phyloP scores from a whole-genome alignment of 2,113 vertebrate species.

The Osmerus mordax region DNA sequence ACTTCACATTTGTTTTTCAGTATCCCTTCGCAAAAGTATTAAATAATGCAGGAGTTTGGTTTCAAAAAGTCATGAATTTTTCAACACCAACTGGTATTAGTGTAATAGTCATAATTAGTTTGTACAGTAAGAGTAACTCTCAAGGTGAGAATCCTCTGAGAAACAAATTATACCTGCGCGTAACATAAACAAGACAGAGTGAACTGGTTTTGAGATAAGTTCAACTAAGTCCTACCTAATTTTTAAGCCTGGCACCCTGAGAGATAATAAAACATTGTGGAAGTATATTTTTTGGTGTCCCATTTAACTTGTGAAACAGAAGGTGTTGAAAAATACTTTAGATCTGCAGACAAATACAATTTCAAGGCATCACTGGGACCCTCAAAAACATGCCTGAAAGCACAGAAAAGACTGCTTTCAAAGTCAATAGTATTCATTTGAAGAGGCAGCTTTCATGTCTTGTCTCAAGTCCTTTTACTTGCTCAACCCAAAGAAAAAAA shows the following conservation, averaged over 20 bases:
- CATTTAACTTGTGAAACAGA: constrained; percentile 21
- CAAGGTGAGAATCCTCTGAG: neutral
- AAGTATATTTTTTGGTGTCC: constrained; percentile 2
- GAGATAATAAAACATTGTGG: no score
- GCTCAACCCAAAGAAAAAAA: constrained; percentile 47
- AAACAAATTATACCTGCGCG: neutral
- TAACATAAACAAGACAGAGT: no score
- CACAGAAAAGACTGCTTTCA: constrained; percentile 51
- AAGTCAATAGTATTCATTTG: constrained; percentile 50
- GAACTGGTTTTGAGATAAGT: no score
- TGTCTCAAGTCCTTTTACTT: constrained; percentile 60
- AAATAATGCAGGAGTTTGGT: neutral
- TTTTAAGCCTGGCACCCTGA: no score
- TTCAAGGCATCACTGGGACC: constrained; percentile 51
- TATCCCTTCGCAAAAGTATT: neutral
- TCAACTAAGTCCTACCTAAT: no score
- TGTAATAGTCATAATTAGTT: constrained; percentile 3
- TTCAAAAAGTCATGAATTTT: neutral
- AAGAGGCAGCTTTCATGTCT: constrained; percentile 54
- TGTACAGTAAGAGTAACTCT: neutral
- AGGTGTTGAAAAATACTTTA: constrained; percentile 32
- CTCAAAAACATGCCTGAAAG: constrained; percentile 39
- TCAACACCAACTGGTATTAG: constrained; percentile 1
- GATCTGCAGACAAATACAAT: constrained; percentile 41
- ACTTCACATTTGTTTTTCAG: neutral